These are phyloP conservation scores for Brachionus plicatilis DNA, from an alignment of 1,140 invertebrate species.

Conservation along the genomic window DNA sequence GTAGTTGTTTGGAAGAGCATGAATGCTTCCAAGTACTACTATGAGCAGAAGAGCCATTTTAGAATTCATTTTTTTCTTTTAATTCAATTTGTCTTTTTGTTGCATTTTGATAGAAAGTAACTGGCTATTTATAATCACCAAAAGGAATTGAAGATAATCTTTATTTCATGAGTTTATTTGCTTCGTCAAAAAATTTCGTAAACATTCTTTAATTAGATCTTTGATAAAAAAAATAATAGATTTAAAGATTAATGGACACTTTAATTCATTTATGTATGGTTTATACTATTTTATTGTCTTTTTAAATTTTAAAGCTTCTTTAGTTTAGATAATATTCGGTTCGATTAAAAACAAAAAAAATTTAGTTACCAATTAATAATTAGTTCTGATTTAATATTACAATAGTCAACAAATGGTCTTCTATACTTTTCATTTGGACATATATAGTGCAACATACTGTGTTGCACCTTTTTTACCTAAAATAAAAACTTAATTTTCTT, in stretches of 20 bases:
- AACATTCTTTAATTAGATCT: background rate
- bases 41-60: background rate
- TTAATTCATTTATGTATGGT: background rate
- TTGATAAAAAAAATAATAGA: background rate
- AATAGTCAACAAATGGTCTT: too few relatives aligned
- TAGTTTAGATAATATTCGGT: background rate
- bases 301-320: background rate
- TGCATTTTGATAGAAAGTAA: background rate
- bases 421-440: too few relatives aligned
- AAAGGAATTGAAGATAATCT: background rate
- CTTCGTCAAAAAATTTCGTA: background rate
- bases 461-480: too few relatives aligned
- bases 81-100: background rate
- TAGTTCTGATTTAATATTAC: too few relatives aligned
- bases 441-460: too few relatives aligned
- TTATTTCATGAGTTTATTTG: background rate
- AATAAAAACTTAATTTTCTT: too few relatives aligned
- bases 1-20: background rate
- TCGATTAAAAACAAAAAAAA: too few relatives aligned
- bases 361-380: too few relatives aligned
- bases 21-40: background rate
- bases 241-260: background rate
- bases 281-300: background rate
- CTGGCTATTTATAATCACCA: background rate
- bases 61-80: background rate